Percentiles rank a stretch among this genome's conserved stretches.
Conservation (phyloP, 2,797 vertebrate species). For the Pipistrellus pygmaeus region DNA sequence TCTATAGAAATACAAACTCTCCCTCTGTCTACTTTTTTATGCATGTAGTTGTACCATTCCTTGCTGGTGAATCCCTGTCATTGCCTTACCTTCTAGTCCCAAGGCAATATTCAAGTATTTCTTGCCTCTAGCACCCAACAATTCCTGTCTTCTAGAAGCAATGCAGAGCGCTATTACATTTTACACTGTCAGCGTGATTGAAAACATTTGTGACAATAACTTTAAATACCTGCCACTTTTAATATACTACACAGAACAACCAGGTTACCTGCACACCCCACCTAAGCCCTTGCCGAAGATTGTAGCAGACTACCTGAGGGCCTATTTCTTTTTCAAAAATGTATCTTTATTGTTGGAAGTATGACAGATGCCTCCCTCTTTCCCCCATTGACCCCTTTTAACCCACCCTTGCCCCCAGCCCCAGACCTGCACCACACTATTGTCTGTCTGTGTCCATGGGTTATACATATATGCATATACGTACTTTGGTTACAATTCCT, state of each 20-base stretch:
- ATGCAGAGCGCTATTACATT: background rate
- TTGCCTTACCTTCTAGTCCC: background rate
- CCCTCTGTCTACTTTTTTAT: background rate
- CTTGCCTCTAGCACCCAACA: background rate
- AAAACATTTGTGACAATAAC: slow-evolving; percentile 27
- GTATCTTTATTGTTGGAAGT: too few species aligned
- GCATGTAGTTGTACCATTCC: background rate
- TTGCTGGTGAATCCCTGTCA: background rate
- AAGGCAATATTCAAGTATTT: background rate
- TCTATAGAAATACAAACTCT: background rate
- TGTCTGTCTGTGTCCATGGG: too few species aligned
- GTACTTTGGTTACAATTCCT: background rate
- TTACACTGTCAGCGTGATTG: background rate
- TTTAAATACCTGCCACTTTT: background rate
- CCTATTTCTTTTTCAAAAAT: background rate
- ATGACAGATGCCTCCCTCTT: too few species aligned
- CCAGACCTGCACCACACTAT: too few species aligned
- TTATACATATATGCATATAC: too few species aligned
- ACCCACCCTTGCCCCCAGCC: too few species aligned
- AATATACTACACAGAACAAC: background rate
- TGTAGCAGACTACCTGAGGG: background rate
- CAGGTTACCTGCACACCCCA: background rate
- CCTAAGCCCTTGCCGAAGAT: background rate
- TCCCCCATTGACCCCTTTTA: too few species aligned
- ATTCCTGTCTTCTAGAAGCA: background rate